Percentiles rank a stretch among this genome's conserved stretches.
phyloP scores from a whole-genome alignment of 2,113 vertebrate genomes.

The Collichthys lucidus region DNA sequence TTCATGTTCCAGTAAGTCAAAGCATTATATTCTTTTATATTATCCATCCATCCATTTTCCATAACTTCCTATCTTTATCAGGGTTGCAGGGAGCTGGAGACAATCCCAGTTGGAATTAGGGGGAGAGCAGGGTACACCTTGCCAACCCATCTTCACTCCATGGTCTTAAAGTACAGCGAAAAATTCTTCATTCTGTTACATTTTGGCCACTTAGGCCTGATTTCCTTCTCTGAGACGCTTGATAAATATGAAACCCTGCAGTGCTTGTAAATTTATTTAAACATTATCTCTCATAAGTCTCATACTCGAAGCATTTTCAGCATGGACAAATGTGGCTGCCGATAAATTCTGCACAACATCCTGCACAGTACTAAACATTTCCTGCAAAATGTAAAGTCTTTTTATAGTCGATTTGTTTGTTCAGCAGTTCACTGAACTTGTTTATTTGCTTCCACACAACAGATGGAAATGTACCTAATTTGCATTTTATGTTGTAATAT shows the following conservation, averaged over 20 bases:
- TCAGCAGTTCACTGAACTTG: neutral
- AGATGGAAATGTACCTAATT: neutral
- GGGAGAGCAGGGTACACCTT: too few relatives aligned
- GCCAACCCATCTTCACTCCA: neutral
- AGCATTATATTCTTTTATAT: too few relatives aligned
- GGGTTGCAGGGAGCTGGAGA: too few relatives aligned
- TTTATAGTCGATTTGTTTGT: constrained; percentile 7
- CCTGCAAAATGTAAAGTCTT: neutral
- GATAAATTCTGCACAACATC: neutral
- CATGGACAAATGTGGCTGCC: neutral
- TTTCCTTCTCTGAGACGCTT: neutral
- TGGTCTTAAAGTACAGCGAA: neutral
- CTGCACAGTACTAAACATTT: neutral
- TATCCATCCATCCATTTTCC: neutral
- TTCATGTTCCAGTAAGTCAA: neutral
- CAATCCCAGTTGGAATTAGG: too few relatives aligned
- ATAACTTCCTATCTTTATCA: too few relatives aligned
- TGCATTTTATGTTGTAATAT: neutral
- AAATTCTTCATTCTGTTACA: neutral
- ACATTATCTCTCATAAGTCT: neutral
- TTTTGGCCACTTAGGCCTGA: too few relatives aligned
- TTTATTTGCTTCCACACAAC: constrained; percentile 18
- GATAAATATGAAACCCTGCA: neutral
- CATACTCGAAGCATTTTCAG: neutral
- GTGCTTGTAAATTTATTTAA: neutral